These are phyloP conservation scores for Notospermus geniculatus DNA, from an alignment of 1,140 invertebrate species.

Conservation along the genomic window DNA sequence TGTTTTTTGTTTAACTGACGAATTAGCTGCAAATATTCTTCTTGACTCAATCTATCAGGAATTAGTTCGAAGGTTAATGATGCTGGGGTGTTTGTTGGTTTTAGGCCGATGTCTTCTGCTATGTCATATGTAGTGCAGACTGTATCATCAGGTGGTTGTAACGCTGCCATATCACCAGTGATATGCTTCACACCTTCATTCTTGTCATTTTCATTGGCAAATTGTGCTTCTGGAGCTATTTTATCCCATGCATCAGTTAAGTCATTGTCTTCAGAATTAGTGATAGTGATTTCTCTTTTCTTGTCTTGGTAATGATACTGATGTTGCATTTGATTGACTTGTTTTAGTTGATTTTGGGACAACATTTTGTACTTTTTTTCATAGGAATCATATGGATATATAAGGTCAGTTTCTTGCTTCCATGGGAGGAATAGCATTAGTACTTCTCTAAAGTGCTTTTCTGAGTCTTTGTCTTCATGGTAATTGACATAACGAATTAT, in stretches of 20 bases:
- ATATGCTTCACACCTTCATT: constrained; percentile 7
- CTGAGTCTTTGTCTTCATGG: constrained; percentile 10
- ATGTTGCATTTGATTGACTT: no score
- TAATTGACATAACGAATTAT: no score
- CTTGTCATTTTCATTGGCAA: constrained; percentile 4
- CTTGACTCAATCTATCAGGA: no score
- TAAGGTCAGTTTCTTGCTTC: constrained; percentile 12
- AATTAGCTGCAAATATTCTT: no score
- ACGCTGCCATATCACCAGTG: background rate
- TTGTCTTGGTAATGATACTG: background rate
- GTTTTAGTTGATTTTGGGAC: no score
- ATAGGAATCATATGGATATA: background rate
- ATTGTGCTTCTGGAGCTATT: background rate
- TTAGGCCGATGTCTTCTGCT: constrained; percentile 17
- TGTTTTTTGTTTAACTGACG: no score
- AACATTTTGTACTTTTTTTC: background rate
- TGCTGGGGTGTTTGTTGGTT: constrained; percentile 1
- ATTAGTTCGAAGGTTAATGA: background rate
- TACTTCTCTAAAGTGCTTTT: constrained; percentile 22
- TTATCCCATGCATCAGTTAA: background rate
- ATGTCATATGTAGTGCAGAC: constrained; percentile 22
- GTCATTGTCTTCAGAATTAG: background rate
- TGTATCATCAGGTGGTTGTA: no score
- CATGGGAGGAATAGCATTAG: constrained; percentile 16
- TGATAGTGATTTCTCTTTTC: background rate